phyloP scores from a whole-genome alignment of 2,113 vertebrate genomes.

The Mormyrus iriodes region DNA sequence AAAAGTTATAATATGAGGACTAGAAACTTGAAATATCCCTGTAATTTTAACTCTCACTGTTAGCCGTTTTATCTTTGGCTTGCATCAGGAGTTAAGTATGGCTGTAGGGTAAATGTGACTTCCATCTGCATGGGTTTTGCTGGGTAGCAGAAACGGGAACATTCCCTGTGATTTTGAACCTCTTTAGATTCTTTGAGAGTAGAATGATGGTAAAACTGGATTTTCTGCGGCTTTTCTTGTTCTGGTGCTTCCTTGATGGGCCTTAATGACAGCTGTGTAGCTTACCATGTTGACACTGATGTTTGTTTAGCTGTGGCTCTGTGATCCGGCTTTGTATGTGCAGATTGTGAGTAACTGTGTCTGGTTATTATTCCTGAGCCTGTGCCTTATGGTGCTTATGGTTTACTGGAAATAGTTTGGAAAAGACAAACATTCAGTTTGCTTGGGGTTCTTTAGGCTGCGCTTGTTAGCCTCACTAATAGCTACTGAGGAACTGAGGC shows the following conservation, averaged over 20 bases:
- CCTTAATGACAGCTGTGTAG: not conserved
- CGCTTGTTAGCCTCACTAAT: not conserved
- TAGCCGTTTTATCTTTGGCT: not conserved
- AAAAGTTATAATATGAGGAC: not conserved
- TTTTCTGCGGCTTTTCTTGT: not conserved
- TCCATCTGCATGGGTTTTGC: not conserved
- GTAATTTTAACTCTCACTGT: not conserved
- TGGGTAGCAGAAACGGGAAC: not conserved
- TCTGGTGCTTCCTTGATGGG: not conserved
- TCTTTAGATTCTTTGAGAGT: not conserved
- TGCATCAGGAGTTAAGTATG: not conserved
- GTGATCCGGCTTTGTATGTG: constrained; percentile 1
- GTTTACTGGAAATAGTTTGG: not conserved
- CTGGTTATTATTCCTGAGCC: not conserved
- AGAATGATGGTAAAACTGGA: not conserved
- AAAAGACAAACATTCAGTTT: not conserved
- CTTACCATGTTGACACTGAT: not conserved
- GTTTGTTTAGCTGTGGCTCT: not conserved
- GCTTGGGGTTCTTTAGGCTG: not conserved
- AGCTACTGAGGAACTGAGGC: not conserved
- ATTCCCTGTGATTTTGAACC: not conserved
- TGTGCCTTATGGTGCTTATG: not conserved
- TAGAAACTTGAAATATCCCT: not conserved
- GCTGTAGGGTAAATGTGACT: not conserved
- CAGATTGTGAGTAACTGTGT: not conserved